Conservation (phyloP, 2,797 vertebrate genomes). For the Sebastes oblongus region DNA sequence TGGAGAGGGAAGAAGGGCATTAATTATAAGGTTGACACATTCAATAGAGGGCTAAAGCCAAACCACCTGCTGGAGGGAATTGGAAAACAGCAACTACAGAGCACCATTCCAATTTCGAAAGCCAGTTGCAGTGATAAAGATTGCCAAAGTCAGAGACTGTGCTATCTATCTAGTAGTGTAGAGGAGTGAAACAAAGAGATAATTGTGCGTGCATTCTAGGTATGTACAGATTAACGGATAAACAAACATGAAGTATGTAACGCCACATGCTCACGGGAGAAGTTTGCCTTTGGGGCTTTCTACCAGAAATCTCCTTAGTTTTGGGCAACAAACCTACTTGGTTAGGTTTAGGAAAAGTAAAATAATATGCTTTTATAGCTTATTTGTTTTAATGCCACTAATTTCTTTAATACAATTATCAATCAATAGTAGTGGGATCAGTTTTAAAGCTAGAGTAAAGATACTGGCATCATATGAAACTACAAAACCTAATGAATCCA, state of each 20-base stretch:
- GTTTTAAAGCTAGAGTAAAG: no score
- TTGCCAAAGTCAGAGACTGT: conserved; percentile 10
- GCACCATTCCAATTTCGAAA: conserved; percentile 44
- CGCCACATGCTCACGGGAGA: not conserved
- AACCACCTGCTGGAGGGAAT: conserved; percentile 61
- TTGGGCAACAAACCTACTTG: no score
- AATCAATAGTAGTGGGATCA: no score
- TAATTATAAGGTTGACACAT: conserved; percentile 73
- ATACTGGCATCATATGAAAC: no score
- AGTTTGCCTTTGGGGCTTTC: no score
- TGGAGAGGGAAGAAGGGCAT: conserved; percentile 57
- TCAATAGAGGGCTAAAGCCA: conserved; percentile 68
- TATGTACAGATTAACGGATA: not conserved
- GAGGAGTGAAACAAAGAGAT: not conserved
- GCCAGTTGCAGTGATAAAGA: conserved; percentile 46
- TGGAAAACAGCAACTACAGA: conserved; percentile 56
- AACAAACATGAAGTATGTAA: no score
- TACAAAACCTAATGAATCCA: no score
- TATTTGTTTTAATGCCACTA: no score
- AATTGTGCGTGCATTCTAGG: not conserved
- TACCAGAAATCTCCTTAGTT: no score
- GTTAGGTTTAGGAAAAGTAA: no score
- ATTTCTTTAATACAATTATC: no score
- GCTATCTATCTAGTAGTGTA: not conserved
- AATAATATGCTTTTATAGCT: no score